Conservation (phyloP, 92 coral and sea anemone genomes). For the Phenganax stokvisi region DNA sequence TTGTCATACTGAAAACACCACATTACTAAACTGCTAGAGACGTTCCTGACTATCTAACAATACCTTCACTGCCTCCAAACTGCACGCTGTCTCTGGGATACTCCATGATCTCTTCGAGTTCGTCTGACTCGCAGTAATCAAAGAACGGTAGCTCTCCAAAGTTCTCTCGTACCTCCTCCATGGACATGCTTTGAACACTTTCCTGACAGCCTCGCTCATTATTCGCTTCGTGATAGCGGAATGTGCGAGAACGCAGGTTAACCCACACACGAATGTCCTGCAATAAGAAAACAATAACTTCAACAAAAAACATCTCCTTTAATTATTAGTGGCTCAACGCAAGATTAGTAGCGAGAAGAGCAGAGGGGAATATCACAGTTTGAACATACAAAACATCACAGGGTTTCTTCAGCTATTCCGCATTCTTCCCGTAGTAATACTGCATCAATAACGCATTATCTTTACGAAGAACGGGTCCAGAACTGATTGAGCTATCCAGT, state of each 20-base stretch:
- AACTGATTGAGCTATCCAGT: neutral
- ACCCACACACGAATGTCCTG: constrained; percentile 82
- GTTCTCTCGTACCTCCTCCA: constrained; percentile 65
- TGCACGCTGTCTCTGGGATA: constrained; percentile 9
- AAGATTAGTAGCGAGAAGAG: too few relatives aligned
- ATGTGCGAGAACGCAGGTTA: constrained; percentile 74
- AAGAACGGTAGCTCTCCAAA: constrained; percentile 73
- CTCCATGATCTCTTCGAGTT: constrained; percentile 28
- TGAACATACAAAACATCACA: too few relatives aligned
- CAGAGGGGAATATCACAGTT: too few relatives aligned
- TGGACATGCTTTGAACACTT: constrained; percentile 62
- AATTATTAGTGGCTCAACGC: too few relatives aligned
- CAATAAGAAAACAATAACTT: neutral
- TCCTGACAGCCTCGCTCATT: constrained; percentile 70
- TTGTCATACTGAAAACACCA: too few relatives aligned
- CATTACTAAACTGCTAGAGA: too few relatives aligned
- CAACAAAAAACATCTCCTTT: neutral
- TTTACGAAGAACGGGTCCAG: neutral
- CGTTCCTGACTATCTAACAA: too few relatives aligned
- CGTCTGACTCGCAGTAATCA: constrained; percentile 50
- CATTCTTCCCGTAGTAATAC: neutral
- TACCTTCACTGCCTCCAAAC: constrained; percentile 8
- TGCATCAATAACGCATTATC: neutral
- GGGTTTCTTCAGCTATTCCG: neutral
- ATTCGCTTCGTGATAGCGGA: constrained; percentile 75